Base-by-base conservation (phyloP, 2,888 invertebrate species). In the Xanthia icteritia region DNA sequence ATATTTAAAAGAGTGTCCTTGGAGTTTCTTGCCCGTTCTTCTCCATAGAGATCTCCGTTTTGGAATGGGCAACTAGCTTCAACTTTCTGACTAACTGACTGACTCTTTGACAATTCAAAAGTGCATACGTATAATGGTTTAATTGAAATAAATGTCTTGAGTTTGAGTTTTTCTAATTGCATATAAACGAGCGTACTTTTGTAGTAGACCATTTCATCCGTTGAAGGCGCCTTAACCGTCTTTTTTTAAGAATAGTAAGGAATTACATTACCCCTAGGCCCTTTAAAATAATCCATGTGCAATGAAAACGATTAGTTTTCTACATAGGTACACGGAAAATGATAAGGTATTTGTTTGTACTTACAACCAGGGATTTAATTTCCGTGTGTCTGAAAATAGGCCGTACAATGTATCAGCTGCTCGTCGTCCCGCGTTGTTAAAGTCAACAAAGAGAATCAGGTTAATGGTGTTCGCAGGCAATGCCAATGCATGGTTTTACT, bases 361-460 rank as follows among this genome's bases (percentile, higher is more conserved):
- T 23, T 61, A 17, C 39, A 9, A 48, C n/a, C 13, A 73, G 66
- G 63, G 56, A 76, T 83, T 79, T 84, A 71, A 84, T 86, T 84
- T 86, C 84, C 79, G 66, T 51, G 27, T 77, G 82, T 82, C 78
- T 51, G 71, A 83, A 86, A 79, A 73, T 85, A 75, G 75, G 83
- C 69, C 71, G 82, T 73, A 36, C 51, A 64, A 73, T 39, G 60
- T 83, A 70, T 74, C 72, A 77, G 66, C 61, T 75, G 72, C 36
- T 56, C 72, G 58, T 58, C 69, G 48, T 73, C 73, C 23, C 66
- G 23, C 51, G 69, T 67, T 73, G 74, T 76, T 72, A 60, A 64
- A 77, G 81, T 80, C 80, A 79, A 84, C 74, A 84, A 84, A 76
- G 77, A 36, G 63, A 81, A 76, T 74, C 65, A 51, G 77, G 81